phyloP scores from a whole-genome alignment of 2,113 vertebrate genomes.

The Chrysochloris asiatica region DNA sequence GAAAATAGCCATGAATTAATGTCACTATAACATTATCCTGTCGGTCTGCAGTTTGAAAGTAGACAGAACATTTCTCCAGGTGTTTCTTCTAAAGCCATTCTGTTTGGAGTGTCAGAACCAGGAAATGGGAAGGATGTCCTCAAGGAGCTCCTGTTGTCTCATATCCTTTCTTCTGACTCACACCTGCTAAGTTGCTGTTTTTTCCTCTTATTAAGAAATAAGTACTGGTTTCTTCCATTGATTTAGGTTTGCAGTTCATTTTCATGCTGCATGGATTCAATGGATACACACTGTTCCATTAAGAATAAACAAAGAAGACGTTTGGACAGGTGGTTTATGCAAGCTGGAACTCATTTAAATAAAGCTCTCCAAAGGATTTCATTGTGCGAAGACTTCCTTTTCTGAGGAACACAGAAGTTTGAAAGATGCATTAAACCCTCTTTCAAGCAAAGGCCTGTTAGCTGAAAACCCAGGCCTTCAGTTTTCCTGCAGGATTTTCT shows the following conservation, averaged over 20 bases:
- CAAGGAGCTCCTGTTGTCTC: constrained; percentile 8
- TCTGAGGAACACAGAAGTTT: background rate
- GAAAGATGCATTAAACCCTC: background rate
- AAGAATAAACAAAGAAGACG: background rate
- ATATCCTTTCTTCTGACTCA: constrained; percentile 60
- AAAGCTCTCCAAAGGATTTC: constrained; percentile 26
- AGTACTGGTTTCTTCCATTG: constrained; percentile 28
- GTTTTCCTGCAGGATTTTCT: constrained; percentile 34
- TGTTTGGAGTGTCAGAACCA: constrained; percentile 41
- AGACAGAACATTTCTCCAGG: constrained; percentile 39
- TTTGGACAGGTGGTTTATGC: constrained; percentile 36
- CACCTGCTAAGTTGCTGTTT: background rate
- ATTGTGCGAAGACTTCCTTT: background rate
- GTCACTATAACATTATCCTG: background rate
- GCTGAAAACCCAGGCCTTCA: background rate
- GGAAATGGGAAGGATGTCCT: constrained; percentile 56
- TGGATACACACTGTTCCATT: background rate
- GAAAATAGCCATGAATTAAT: background rate
- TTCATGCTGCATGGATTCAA: constrained; percentile 13
- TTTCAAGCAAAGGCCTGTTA: constrained; percentile 15
- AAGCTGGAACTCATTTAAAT: constrained; percentile 11
- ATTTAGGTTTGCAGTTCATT: constrained; percentile 39
- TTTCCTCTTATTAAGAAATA: constrained; percentile 38
- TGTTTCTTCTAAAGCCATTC: constrained; percentile 61
- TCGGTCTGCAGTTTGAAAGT: constrained; percentile 23